Percentiles rank a stretch among this genome's conserved stretches.
Evolutionary conservation across 2,113 vertebrate genomes (phyloP).

Genomic region (Microcebus murinus): DNA sequence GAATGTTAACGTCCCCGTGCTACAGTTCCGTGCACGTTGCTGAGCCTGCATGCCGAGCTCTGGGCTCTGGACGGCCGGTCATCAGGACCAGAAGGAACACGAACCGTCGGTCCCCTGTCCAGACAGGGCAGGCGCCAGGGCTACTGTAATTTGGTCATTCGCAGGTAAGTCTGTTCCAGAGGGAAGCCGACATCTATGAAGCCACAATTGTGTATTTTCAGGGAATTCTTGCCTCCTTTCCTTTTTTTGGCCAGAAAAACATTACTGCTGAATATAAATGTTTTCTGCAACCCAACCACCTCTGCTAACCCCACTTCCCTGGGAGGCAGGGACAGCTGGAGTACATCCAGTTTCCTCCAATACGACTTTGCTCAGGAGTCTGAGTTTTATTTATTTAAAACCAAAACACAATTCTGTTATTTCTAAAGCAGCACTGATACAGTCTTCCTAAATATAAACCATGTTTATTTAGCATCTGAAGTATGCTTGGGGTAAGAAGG

Average conservation of each 20-base stretch:
- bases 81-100: rapidly evolving
- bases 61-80: rapidly evolving
- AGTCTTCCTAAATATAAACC: not conserved
- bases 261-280: rapidly evolving
- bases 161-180: not conserved
- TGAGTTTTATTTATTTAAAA: not conserved
- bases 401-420: not conserved
- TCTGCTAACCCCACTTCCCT: not conserved
- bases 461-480: slow-evolving; percentile 63
- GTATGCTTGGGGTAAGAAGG: slow-evolving; percentile 59
- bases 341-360: not conserved
- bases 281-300: not conserved
- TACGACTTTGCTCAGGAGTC: not conserved
- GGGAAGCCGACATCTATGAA: not conserved
- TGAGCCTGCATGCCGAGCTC: not conserved
- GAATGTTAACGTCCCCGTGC: rapidly evolving
- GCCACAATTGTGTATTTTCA: not conserved
- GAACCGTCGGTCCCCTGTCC: rapidly evolving
- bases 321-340: not conserved
- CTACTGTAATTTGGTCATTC: not conserved
- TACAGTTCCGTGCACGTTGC: rapidly evolving
- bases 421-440: not conserved
- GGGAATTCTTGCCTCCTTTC: not conserved
- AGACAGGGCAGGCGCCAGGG: not conserved
- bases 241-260: not conserved